Evolutionary conservation across 2,113 vertebrate species (phyloP), one percentile per base, ranked within the genome.

Genomic region (Ploceus nigricollis): DNA sequence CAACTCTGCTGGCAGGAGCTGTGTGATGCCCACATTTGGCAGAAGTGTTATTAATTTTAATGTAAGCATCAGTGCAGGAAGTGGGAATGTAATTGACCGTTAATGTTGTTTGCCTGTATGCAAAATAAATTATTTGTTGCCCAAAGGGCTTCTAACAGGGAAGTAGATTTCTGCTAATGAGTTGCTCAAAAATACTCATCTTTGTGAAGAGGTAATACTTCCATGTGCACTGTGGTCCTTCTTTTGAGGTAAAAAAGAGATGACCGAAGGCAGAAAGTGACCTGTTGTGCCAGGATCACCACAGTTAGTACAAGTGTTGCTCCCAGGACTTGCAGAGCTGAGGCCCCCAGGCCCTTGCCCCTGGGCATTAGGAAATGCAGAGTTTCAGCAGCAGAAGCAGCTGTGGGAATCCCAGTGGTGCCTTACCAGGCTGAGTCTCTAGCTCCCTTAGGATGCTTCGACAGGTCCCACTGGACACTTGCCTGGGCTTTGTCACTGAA

Each of bases 111-210:
- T 87, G 87, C 91, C 64, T 95, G 91, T 94, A 92, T 92, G 95
- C 96, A 95, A 93, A 97, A 96, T 91, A 71, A 92, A 95, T 96
- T 91, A 95, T 81, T 94, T 77, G 93, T 93, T 91, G 87, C 96
- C 92, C 96, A 95, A 70, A 95, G 95, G 89, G 77, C 85, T 96
- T 88, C 61, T 88, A 87, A 79, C n/a, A 92, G 78, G 87, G 54
- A 91, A 94, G 48, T 75, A 91, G 61, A 60, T 69, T 91, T 94
- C 91, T 79, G 71, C 85, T 96, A 88, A 94, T 88, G 94, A 90
- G 87, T 96, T 93, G 79, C 90, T 93, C 73, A 87, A 18, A 86
- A 75, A 58, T 54, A 51, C 78, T 90, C 24, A 1, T 82, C 69
- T 51, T 3, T 42, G n/a, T 77, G 65, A 82, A 75, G 83, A 80